phyloP scores from a whole-genome alignment of 2,797 vertebrate species.

The Pseudopleuronectes americanus region DNA sequence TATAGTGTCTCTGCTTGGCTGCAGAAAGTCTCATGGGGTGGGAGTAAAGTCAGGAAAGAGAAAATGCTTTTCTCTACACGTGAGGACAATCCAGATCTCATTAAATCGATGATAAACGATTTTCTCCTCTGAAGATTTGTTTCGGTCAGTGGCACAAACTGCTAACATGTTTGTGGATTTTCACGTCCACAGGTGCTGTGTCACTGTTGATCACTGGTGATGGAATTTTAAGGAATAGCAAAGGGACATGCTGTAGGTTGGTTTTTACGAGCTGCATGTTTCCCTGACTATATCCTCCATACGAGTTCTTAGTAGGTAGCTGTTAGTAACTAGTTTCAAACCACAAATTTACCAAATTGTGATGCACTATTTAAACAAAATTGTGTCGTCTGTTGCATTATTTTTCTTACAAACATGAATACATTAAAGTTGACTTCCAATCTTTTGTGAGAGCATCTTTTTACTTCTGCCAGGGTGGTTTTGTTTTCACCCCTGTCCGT shows the following conservation, averaged over 20 bases:
- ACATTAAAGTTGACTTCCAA: no score
- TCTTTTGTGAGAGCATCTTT: no score
- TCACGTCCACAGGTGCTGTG: slow-evolving; percentile 31
- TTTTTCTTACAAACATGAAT: no score
- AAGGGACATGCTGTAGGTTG: neutral
- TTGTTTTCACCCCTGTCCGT: no score
- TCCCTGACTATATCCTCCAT: neutral
- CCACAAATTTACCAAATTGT: neutral
- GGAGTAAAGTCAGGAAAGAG: slow-evolving; percentile 45
- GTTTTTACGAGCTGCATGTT: neutral
- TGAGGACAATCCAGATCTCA: slow-evolving; percentile 49
- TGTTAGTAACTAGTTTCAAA: neutral
- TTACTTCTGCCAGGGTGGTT: no score
- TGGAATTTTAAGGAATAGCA: neutral
- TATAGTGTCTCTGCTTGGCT: slow-evolving; percentile 77
- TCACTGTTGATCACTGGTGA: slow-evolving; percentile 14
- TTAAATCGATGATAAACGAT: slow-evolving; percentile 36
- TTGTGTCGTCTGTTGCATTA: neutral
- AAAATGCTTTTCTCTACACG: slow-evolving; percentile 52
- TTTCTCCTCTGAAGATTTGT: slow-evolving; percentile 32
- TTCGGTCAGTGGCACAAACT: slow-evolving; percentile 27
- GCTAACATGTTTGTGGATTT: slow-evolving; percentile 6
- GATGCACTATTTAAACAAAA: neutral
- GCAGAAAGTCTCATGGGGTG: slow-evolving; percentile 64
- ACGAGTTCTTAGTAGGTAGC: neutral